Evolutionary conservation across 1,140 invertebrate genomes (phyloP).

Genomic region (Brachionus rubens): DNA sequence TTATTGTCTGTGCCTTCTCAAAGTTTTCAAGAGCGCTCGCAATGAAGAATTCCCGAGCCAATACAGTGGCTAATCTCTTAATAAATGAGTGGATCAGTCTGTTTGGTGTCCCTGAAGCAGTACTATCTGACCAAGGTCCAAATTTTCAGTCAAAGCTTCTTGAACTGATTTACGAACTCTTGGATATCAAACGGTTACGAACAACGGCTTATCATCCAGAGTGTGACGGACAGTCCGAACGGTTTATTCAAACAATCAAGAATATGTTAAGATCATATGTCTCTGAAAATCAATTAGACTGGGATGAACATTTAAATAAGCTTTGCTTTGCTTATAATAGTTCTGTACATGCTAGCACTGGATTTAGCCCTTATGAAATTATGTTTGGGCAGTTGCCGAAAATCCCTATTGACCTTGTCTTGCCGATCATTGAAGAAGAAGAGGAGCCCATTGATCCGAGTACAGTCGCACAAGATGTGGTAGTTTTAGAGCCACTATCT

Average conservation of each 20-base stretch:
- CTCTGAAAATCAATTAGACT: neutral
- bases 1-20: slow-evolving; percentile 45
- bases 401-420: neutral
- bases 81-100: too few relatives aligned
- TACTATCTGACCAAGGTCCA: slow-evolving; percentile 56
- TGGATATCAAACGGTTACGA: slow-evolving; percentile 46
- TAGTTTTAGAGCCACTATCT: too few relatives aligned
- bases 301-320: neutral
- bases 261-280: too few relatives aligned
- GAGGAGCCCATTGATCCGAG: too few relatives aligned
- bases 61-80: too few relatives aligned
- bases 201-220: slow-evolving; percentile 50
- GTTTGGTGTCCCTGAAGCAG: slow-evolving; percentile 52
- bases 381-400: neutral
- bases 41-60: too few relatives aligned
- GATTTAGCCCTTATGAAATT: neutral
- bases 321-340: neutral
- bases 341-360: neutral
- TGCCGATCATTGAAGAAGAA: too few relatives aligned
- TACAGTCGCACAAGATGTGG: too few relatives aligned
- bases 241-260: neutral
- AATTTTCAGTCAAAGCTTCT: slow-evolving; percentile 49
- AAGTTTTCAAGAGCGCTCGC: too few relatives aligned
- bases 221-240: slow-evolving; percentile 48
- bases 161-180: slow-evolving; percentile 47